These are phyloP conservation scores for Protophormia terraenovae DNA, from an alignment of 2,888 invertebrate genomes.

Conservation along the genomic window DNA sequence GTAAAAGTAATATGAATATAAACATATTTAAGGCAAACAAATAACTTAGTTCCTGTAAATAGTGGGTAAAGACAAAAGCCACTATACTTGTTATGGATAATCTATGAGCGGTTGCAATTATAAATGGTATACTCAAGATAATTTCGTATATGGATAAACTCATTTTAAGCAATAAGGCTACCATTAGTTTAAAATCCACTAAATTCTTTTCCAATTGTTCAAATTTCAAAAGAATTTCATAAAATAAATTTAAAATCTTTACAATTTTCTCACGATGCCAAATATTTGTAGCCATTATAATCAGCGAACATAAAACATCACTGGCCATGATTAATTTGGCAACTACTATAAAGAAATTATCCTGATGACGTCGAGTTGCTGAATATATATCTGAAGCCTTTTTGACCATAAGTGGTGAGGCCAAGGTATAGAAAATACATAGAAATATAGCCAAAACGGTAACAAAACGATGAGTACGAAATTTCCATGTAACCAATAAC, in stretches of 20 bases:
- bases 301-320: constrained; percentile 47
- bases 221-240: constrained; percentile 21
- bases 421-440: neutral
- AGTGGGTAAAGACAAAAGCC: constrained; percentile 73
- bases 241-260: constrained; percentile 45
- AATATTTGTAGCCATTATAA: constrained; percentile 62
- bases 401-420: constrained; percentile 34
- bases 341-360: constrained; percentile 51
- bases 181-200: constrained; percentile 63
- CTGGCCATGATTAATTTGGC: constrained; percentile 50
- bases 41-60: constrained; percentile 73
- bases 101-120: constrained; percentile 68
- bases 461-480: constrained; percentile 41
- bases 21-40: constrained; percentile 75
- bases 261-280: constrained; percentile 46
- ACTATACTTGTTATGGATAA: constrained; percentile 71
- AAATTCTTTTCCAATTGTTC: constrained; percentile 41
- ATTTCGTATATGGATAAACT: constrained; percentile 73
- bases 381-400: constrained; percentile 18
- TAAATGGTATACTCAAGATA: constrained; percentile 74
- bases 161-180: constrained; percentile 73
- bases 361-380: constrained; percentile 10
- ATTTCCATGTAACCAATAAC: constrained; percentile 16
- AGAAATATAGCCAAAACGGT: constrained; percentile 31
- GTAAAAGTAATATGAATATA: constrained; percentile 71